A percentile compares a stretch with the other conserved stretches of the same genome.
These are phyloP conservation scores for Dicentrarchus labrax DNA, from an alignment of 2,113 vertebrate species.

Conservation along the genomic window DNA sequence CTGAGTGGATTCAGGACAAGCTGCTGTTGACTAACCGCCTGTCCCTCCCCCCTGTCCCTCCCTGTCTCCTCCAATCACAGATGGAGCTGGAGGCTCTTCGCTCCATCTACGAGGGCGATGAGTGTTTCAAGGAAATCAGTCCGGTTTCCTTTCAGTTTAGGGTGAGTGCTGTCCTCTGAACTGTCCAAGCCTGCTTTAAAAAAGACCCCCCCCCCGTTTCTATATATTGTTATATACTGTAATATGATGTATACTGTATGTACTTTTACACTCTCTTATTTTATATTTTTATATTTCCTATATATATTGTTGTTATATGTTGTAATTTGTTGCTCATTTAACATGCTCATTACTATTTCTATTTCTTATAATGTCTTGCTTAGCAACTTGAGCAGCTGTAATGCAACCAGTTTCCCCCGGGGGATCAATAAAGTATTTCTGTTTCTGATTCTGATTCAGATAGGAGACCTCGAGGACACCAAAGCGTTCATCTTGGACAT, in stretches of 20 bases:
- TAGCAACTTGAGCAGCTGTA: too few species aligned
- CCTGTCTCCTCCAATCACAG: conserved; percentile 70
- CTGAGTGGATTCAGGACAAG: neutral
- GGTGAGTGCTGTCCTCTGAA: conserved; percentile 81
- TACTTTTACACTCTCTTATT: neutral
- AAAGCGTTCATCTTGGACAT: conserved; percentile 96
- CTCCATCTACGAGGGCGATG: conserved; percentile 97
- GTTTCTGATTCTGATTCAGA: conserved; percentile 74
- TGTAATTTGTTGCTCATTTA: too few species aligned
- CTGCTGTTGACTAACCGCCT: neutral
- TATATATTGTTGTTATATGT: neutral
- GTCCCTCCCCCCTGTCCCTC: too few species aligned
- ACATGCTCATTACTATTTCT: too few species aligned
- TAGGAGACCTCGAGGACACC: conserved; percentile 92
- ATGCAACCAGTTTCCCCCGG: too few species aligned
- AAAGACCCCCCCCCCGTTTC: neutral
- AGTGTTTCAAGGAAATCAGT: conserved; percentile 94
- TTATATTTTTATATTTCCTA: neutral
- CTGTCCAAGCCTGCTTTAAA: neutral
- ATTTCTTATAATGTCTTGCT: too few species aligned
- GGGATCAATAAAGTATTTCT: too few species aligned
- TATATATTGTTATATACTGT: too few species aligned
- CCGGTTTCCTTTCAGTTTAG: conserved; percentile 94
- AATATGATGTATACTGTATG: too few species aligned
- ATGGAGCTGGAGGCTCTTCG: conserved; percentile 98